Conservation (phyloP, 2,888 invertebrate species). For the Diaprepes abbreviatus region DNA sequence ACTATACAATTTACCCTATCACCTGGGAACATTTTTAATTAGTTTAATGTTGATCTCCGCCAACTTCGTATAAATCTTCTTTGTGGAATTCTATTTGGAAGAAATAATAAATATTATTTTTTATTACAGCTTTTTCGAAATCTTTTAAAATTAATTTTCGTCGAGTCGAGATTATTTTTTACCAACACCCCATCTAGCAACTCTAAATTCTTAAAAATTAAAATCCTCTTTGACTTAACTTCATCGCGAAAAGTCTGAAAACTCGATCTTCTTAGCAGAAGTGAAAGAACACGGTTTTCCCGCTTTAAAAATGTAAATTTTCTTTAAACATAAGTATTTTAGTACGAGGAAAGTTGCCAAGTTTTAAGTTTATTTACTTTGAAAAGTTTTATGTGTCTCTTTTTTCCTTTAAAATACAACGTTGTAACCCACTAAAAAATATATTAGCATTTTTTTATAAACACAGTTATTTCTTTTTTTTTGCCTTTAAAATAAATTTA, state of each 20-base stretch:
- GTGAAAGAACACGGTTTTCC: constrained; percentile 12
- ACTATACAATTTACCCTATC: too few relatives aligned
- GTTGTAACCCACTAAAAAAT: neutral
- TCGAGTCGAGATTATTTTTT: too few relatives aligned
- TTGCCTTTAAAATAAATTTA: too few relatives aligned
- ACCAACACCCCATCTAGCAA: neutral
- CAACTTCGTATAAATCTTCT: too few relatives aligned
- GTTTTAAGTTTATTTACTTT: constrained; percentile 17
- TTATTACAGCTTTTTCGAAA: too few relatives aligned
- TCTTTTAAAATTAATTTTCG: too few relatives aligned
- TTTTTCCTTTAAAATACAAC: neutral
- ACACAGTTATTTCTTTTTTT: too few relatives aligned
- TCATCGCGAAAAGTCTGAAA: constrained; percentile 5
- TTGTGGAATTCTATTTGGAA: too few relatives aligned
- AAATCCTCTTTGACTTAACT: constrained; percentile 16
- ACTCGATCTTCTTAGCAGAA: constrained; percentile 13
- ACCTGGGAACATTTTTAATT: too few relatives aligned
- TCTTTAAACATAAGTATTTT: constrained; percentile 14
- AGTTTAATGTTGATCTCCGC: too few relatives aligned
- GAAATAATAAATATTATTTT: too few relatives aligned
- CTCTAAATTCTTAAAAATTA: constrained; percentile 2
- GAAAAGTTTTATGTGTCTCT: constrained; percentile 6
- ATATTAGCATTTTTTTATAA: neutral
- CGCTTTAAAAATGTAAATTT: constrained; percentile 18
- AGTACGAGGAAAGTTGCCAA: neutral